Base-by-base conservation (phyloP, 1,140 invertebrate genomes). In the Drosophila tani region DNA sequence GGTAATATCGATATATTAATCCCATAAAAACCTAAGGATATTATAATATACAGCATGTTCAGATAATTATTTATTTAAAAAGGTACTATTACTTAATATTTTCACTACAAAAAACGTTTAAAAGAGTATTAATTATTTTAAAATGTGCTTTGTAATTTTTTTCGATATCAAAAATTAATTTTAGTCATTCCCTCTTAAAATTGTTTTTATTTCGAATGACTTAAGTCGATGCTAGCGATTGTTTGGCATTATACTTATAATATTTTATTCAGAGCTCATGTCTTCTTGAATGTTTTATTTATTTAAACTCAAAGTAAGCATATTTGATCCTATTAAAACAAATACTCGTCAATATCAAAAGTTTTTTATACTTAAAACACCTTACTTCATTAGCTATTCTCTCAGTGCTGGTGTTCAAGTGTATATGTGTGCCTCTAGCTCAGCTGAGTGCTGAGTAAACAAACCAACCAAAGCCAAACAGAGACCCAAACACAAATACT, bases 371-470 rank as follows among this genome's bases (percentile, higher is more conserved):
- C 9, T 11, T 8, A 38, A 21, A 21, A 9, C 51, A 55, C 32
- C 32, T 21, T 15, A 55, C 21, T 38, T 55, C 35, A 38, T 38
- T 55, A 24, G 14, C 32, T 21, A 40, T 55, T 55, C 35, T 35
- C 53, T 55, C 53, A 55, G 53, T 55, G 53, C 53, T 8, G 32
- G 32, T 35, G 12, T 15, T 32, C 17, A 38, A 55, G 63, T 24
- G 56, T 75, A 50, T 68, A 38, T 55, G 49, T 71, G 64, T 77
- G 69, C 66, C 67, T 59, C 47, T 49, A 78, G 65, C 78, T 75
- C 60, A 85, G 82, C 76, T 83, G 66, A 82, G 82, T 62, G 69
- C 56, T 74, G 80, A 62, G 81, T 82, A 83, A 82, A 82, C 79
- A 82, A 73, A 81, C 50, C 41, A 81, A 77, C 70, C 60, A 70